Conservation (phyloP, 35 echinoderm and acorn worm species). For the Strongylocentrotus purpuratus region DNA sequence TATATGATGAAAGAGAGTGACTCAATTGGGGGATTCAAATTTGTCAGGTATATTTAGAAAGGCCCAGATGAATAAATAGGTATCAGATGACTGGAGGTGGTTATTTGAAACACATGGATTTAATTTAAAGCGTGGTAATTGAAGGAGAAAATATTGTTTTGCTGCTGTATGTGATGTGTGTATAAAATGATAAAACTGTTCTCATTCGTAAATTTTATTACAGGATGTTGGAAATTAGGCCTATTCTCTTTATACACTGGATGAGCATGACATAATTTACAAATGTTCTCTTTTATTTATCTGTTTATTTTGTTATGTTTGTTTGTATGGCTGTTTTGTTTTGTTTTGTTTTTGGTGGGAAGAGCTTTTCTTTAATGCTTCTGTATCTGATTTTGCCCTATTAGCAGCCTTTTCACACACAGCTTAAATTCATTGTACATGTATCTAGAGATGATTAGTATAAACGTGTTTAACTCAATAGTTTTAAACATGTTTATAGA, state of each 20-base stretch:
- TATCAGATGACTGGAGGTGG: not conserved
- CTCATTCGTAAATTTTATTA: not conserved
- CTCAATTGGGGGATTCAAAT: not conserved
- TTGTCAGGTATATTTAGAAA: not conserved
- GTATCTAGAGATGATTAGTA: no score
- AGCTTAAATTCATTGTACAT: no score
- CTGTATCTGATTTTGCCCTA: no score
- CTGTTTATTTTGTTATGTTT: not conserved
- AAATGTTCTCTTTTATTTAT: not conserved
- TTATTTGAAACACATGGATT: not conserved
- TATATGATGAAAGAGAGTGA: not conserved
- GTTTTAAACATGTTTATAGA: no score
- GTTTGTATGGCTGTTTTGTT: no score
- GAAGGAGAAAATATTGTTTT: not conserved
- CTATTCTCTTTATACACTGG: no score
- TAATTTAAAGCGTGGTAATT: not conserved
- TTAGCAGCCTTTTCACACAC: no score
- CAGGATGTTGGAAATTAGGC: not conserved
- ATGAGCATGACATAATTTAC: no score
- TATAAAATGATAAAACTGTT: not conserved
- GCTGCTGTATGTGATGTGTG: not conserved
- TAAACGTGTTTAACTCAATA: no score
- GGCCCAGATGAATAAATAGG: not conserved
- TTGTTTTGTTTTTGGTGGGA: no score
- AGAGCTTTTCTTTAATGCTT: no score